Conservation (phyloP, 2,888 invertebrate species). For the Balanococcus diminutus region DNA sequence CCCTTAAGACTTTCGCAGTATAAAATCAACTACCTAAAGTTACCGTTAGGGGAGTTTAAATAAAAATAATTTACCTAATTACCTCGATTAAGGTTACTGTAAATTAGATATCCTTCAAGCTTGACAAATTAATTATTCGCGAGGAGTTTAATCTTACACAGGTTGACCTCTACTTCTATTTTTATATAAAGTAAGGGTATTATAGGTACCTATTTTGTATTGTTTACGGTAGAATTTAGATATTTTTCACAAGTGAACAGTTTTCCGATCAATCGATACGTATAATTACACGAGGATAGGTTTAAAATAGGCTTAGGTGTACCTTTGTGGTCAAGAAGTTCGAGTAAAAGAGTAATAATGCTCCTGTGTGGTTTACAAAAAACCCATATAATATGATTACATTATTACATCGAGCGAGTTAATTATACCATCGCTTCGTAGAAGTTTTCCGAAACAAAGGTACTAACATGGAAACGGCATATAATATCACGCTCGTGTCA, state of each 20-base stretch:
- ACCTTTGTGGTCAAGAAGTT: background rate
- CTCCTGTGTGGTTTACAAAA: background rate
- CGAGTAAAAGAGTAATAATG: background rate
- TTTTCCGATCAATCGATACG: background rate
- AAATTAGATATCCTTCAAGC: slow-evolving; percentile 16
- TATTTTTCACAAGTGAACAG: background rate
- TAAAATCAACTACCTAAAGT: background rate
- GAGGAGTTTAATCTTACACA: background rate
- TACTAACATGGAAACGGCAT: background rate
- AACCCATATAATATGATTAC: background rate
- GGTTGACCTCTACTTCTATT: background rate
- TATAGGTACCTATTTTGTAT: background rate
- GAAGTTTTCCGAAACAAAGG: background rate
- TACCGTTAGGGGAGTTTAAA: background rate
- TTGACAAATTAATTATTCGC: slow-evolving; percentile 15
- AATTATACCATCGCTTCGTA: background rate
- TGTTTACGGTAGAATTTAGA: background rate
- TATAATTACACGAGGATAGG: no score
- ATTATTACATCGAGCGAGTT: background rate
- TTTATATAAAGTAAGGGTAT: background rate
- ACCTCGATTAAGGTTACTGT: background rate
- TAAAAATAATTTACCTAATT: background rate
- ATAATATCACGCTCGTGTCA: background rate
- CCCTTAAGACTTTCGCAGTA: background rate
- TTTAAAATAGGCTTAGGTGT: background rate